Conservation (phyloP, 2,797 vertebrate species). For the Ctenosaura bakeri region DNA sequence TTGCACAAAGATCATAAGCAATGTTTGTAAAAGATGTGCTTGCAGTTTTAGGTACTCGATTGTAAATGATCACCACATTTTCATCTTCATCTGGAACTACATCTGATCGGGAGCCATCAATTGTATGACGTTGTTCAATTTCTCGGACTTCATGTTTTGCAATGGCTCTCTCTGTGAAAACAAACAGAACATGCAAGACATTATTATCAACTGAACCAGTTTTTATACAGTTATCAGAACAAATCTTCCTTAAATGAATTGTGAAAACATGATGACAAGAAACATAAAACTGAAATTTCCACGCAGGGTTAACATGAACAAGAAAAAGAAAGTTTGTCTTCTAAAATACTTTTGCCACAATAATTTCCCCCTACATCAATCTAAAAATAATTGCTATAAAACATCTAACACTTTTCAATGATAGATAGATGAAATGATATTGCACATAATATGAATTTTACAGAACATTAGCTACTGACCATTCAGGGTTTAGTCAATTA, state of each 20-base stretch:
- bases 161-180: slow-evolving; percentile 91
- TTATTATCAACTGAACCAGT: slow-evolving; percentile 14
- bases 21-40: slow-evolving; percentile 99
- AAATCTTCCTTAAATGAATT: neutral
- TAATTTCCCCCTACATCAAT: neutral
- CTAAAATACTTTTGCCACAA: neutral
- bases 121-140: slow-evolving; percentile 93
- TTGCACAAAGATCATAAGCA: slow-evolving; percentile 96
- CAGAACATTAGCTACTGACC: slow-evolving; percentile 38
- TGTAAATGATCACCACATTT: slow-evolving; percentile 95
- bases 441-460: slow-evolving; percentile 44
- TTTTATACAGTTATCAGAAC: slow-evolving; percentile 9
- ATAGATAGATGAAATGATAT: slow-evolving; percentile 37
- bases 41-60: slow-evolving; percentile 97
- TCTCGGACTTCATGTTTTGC: slow-evolving; percentile 96
- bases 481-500: slow-evolving; percentile 43
- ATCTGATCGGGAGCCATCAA: slow-evolving; percentile 88
- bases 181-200: slow-evolving; percentile 40
- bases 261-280: neutral
- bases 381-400: slow-evolving; percentile 37
- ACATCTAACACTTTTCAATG: slow-evolving; percentile 26
- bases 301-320: slow-evolving; percentile 26
- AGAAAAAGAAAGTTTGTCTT: slow-evolving; percentile 2
- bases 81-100: slow-evolving; percentile 81
- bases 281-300: slow-evolving; percentile 5